These are phyloP conservation scores for Aphis gossypii DNA, from an alignment of 1,140 invertebrate genomes.

Conservation along the genomic window DNA sequence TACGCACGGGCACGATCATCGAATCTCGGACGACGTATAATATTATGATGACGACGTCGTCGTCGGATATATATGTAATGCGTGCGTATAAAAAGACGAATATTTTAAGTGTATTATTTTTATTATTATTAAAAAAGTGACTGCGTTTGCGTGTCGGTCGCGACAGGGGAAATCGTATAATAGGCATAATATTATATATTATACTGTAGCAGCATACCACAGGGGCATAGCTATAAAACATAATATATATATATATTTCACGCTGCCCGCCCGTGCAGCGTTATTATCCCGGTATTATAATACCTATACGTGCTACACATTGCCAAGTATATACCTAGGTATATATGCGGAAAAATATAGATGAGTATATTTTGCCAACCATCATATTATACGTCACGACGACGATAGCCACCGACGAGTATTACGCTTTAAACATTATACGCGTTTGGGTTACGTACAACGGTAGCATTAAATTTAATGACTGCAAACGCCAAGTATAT, in stretches of 20 bases:
- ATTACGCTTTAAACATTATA: neutral
- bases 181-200: neutral
- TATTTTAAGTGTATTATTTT: slow-evolving; percentile 19
- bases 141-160: neutral
- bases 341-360: neutral
- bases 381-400: neutral
- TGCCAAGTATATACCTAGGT: neutral
- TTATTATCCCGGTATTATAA: neutral
- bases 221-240: neutral
- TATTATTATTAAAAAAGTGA: slow-evolving; percentile 20
- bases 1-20: neutral
- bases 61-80: neutral
- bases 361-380: neutral
- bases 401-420: neutral
- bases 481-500: neutral
- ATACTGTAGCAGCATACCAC: neutral
- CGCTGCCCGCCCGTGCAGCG: neutral
- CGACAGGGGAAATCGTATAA: slow-evolving; percentile 12
- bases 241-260: neutral
- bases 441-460: neutral
- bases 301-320: neutral
- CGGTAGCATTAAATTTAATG: neutral
- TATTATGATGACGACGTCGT: neutral
- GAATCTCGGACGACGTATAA: neutral
- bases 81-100: neutral